Conservation (phyloP, 2,113 vertebrate species). For the Ammospiza caudacuta region DNA sequence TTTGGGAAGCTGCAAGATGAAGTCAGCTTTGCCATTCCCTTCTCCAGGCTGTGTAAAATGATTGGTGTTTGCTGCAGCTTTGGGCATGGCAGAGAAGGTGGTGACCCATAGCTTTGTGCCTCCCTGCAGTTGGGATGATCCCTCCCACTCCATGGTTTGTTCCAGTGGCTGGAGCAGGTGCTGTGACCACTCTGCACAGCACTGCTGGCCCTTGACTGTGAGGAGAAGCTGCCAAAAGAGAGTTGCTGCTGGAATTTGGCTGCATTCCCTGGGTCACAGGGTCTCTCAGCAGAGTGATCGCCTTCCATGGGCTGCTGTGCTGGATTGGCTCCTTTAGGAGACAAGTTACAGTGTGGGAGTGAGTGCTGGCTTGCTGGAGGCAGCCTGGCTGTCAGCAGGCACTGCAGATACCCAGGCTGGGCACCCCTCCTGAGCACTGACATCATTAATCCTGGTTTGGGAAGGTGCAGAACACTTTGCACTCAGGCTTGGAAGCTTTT, state of each 20-base stretch:
- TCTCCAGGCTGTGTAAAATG: background rate
- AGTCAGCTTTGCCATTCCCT: background rate
- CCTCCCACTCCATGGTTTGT: background rate
- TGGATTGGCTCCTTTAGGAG: background rate
- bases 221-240: background rate
- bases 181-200: background rate
- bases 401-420: background rate
- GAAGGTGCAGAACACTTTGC: background rate
- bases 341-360: background rate
- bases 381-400: background rate
- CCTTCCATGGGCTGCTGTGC: background rate
- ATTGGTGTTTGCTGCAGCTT: background rate
- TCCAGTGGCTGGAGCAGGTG: background rate
- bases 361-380: background rate
- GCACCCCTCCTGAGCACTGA: background rate
- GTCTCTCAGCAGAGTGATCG: rapidly evolving
- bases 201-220: background rate
- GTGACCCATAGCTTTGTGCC: background rate
- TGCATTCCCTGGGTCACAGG: background rate
- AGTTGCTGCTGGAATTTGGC: background rate
- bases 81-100: background rate
- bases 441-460: background rate
- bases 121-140: background rate
- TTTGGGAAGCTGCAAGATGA: background rate
- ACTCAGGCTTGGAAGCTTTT: background rate